Evolutionary conservation across 2,888 invertebrate genomes (phyloP).

Genomic region (Cyrtodaria siliqua): DNA sequence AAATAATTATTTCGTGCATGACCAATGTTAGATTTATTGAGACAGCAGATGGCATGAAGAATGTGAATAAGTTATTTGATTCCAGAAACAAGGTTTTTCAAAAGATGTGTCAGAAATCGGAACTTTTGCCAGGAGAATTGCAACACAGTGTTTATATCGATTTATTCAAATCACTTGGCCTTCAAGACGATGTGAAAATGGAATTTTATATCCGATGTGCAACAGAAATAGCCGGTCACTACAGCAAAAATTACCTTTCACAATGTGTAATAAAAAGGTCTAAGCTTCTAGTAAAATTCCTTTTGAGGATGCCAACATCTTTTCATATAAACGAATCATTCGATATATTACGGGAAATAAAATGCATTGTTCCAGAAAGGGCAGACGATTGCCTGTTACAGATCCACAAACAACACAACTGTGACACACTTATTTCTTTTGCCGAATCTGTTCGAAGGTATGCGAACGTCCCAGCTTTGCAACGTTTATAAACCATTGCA

Average conservation of each 20-base stretch:
- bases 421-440: constrained; percentile 12
- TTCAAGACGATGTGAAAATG: constrained; percentile 39
- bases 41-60: constrained; percentile 48
- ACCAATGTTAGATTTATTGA: constrained; percentile 9
- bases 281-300: constrained; percentile 20
- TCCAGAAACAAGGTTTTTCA: constrained; percentile 63
- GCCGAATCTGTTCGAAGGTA: constrained; percentile 9
- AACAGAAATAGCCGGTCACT: constrained; percentile 22
- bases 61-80: constrained; percentile 69
- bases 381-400: not conserved
- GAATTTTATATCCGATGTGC: constrained; percentile 56
- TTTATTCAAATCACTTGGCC: constrained; percentile 46
- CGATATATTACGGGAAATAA: constrained; percentile 19
- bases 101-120: constrained; percentile 61
- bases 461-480: not conserved
- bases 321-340: constrained; percentile 16
- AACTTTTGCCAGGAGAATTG: constrained; percentile 62
- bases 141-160: not conserved
- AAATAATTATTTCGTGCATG: not conserved
- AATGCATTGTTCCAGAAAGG: constrained; percentile 49
- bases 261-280: constrained; percentile 25
- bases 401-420: constrained; percentile 9
- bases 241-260: constrained; percentile 16
- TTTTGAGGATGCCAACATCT: constrained; percentile 15
- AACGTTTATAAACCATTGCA: constrained; percentile 11